Percentiles rank a stretch among this genome's conserved stretches.
These are phyloP conservation scores for Drosophila phalerata DNA, from an alignment of 2,888 invertebrate genomes.

Conservation along the genomic window DNA sequence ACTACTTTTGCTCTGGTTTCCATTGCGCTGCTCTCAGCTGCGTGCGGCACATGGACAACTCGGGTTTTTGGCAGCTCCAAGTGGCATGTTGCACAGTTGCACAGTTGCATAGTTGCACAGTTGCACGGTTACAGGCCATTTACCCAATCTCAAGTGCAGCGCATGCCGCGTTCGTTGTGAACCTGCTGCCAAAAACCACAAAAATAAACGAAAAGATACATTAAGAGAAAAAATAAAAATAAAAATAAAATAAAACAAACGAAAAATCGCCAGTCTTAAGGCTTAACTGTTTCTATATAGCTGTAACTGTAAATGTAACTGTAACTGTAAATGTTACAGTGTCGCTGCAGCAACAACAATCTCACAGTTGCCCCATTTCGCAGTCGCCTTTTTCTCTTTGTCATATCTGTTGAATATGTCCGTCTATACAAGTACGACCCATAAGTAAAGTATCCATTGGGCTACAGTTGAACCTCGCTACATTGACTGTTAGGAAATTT, in stretches of 20 bases:
- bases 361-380: conserved; percentile 55
- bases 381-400: conserved; percentile 18
- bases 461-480: not conserved
- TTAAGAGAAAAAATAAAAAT: conserved; percentile 12
- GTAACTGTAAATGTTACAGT: conserved; percentile 27
- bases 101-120: conserved; percentile 11
- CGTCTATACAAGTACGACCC: not conserved
- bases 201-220: conserved; percentile 30
- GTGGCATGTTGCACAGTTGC: conserved; percentile 38
- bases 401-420: conserved; percentile 11
- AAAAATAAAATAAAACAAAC: conserved; percentile 30
- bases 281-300: conserved; percentile 43
- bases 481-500: not conserved
- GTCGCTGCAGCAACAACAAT: conserved; percentile 26
- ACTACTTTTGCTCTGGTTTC: conserved; percentile 75
- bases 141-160: conserved; percentile 57
- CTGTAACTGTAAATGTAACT: conserved; percentile 26
- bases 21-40: conserved; percentile 51
- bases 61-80: conserved; percentile 39
- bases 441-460: conserved; percentile 1
- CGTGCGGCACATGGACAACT: conserved; percentile 72
- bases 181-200: conserved; percentile 61
- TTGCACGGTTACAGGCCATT: conserved; percentile 18
- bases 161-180: conserved; percentile 65
- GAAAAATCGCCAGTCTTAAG: conserved; percentile 59